Percentiles rank a stretch among this genome's conserved stretches.
Conservation (phyloP, 2,113 vertebrate genomes). For the Meriones unguiculatus region DNA sequence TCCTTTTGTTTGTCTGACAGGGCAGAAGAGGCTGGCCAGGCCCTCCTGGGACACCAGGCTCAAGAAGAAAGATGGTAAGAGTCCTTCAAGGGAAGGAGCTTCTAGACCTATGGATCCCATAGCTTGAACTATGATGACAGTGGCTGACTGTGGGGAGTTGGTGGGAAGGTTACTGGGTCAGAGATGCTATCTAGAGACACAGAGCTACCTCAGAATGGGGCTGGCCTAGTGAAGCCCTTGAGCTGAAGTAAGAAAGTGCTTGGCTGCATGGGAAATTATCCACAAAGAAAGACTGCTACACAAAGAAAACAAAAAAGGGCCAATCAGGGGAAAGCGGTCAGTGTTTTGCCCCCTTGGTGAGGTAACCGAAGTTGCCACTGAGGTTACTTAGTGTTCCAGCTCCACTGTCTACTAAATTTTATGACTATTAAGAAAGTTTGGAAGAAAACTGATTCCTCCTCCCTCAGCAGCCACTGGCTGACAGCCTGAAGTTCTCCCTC, state of each 20-base stretch:
- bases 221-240: not conserved
- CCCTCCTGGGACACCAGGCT: slow-evolving; percentile 69
- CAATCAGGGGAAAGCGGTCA: not conserved
- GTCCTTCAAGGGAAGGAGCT: not conserved
- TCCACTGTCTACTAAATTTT: not conserved
- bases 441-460: not conserved
- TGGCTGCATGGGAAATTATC: not conserved
- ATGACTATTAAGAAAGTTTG: not conserved
- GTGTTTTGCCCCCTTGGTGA: not conserved
- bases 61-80: slow-evolving; percentile 73
- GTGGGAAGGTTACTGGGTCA: not conserved
- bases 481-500: not conserved
- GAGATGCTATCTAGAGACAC: not conserved
- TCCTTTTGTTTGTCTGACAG: slow-evolving; percentile 66
- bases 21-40: slow-evolving; percentile 77
- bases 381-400: not conserved
- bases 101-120: not conserved
- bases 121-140: not conserved
- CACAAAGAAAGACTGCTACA: not conserved
- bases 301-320: not conserved
- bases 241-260: not conserved
- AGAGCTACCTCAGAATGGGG: not conserved
- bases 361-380: not conserved
- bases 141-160: not conserved
- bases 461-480: not conserved